Conservation (phyloP, 2,888 invertebrate species). For the Tenthredo scrophulariae region DNA sequence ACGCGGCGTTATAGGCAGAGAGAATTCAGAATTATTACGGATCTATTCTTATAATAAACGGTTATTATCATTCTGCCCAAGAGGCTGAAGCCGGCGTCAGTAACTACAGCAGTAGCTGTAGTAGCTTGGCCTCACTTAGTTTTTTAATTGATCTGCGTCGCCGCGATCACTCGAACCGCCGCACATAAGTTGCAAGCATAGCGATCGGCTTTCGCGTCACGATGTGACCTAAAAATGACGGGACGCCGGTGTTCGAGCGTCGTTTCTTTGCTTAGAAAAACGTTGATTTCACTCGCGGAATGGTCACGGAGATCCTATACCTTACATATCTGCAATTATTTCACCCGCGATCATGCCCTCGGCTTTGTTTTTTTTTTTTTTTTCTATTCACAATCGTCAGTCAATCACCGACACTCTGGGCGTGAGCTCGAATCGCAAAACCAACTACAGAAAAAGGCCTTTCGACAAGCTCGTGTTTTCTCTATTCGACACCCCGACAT, state of each 20-base stretch:
- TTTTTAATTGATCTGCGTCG: constrained; percentile 58
- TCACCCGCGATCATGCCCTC: constrained; percentile 3
- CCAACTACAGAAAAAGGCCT: background rate
- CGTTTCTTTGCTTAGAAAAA: constrained; percentile 71
- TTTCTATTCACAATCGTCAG: constrained; percentile 4
- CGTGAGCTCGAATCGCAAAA: background rate
- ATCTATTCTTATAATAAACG: constrained; percentile 49
- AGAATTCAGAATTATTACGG: constrained; percentile 51
- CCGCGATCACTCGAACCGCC: constrained; percentile 54
- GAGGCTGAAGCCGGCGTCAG: constrained; percentile 5
- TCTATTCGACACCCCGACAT: background rate
- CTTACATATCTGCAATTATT: constrained; percentile 49
- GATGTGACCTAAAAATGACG: constrained; percentile 76
- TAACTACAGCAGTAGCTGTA: background rate
- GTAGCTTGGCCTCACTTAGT: background rate
- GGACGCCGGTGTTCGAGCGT: constrained; percentile 46
- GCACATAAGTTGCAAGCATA: constrained; percentile 61
- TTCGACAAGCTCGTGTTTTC: background rate
- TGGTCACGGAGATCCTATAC: constrained; percentile 65
- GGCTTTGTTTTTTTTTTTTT: constrained; percentile 33
- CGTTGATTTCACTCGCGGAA: constrained; percentile 75
- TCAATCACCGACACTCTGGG: constrained; percentile 9
- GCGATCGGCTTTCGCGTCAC: constrained; percentile 76
- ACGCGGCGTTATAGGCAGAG: constrained; percentile 1
- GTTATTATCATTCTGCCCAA: constrained; percentile 42